Conservation (phyloP, 2,113 vertebrate species). For the Festucalex cinctus region DNA sequence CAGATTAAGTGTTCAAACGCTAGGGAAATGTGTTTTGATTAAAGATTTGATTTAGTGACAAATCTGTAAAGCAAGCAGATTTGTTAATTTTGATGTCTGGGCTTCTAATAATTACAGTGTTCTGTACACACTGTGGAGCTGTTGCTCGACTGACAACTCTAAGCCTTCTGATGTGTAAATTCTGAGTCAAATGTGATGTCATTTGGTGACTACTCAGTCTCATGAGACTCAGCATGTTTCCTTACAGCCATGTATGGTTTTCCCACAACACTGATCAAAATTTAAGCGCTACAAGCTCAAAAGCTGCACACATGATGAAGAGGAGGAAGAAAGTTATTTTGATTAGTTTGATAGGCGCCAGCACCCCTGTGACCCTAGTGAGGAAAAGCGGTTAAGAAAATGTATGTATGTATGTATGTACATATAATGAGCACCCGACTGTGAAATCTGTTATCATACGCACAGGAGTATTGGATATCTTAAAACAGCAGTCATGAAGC, state of each 20-base stretch:
- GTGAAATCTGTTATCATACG: no score
- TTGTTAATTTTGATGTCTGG: constrained; percentile 33
- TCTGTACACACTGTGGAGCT: constrained; percentile 15
- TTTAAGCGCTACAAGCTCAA: neutral
- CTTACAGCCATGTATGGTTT: constrained; percentile 1
- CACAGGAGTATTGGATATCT: no score
- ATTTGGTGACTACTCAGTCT: constrained; percentile 21
- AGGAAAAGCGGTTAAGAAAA: no score
- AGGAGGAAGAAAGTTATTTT: no score
- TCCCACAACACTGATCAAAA: constrained; percentile 7
- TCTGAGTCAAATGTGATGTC: constrained; percentile 23
- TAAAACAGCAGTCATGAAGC: no score
- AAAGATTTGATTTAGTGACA: constrained; percentile 26
- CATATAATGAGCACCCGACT: no score
- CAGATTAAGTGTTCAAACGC: neutral
- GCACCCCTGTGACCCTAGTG: no score
- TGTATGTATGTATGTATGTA: no score
- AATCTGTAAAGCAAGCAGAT: constrained; percentile 17
- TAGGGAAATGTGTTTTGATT: constrained; percentile 9
- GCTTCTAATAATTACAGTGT: constrained; percentile 13
- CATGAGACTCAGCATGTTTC: constrained; percentile 9
- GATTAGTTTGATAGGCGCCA: no score
- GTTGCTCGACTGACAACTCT: constrained; percentile 1
- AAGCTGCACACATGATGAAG: no score
- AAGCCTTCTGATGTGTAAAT: constrained; percentile 39